phyloP scores from a whole-genome alignment of 2,888 invertebrate genomes.

The Ichneumoninae sp. region DNA sequence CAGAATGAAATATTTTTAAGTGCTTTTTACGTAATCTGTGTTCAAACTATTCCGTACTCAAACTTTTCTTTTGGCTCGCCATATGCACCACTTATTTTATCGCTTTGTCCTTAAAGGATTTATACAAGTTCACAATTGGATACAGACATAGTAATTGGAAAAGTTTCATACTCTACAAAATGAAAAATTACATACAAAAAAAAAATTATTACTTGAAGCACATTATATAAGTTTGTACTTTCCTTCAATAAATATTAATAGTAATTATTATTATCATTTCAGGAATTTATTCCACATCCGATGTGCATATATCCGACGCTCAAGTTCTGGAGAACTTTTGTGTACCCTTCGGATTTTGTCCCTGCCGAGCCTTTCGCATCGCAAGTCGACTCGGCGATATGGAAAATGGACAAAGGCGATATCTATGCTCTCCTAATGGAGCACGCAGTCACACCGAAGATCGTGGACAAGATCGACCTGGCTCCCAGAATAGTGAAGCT shows the following conservation, averaged over 20 bases:
- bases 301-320: constrained; percentile 73
- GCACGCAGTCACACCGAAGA: constrained; percentile 76
- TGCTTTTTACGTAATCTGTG: too few relatives aligned
- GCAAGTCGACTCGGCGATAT: constrained; percentile 69
- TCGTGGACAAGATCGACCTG: constrained; percentile 70
- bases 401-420: constrained; percentile 74
- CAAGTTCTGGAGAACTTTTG: constrained; percentile 78
- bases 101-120: too few relatives aligned
- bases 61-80: too few relatives aligned
- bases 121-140: too few relatives aligned
- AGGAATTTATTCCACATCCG: constrained; percentile 81
- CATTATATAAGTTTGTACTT: too few relatives aligned
- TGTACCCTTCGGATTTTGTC: constrained; percentile 75
- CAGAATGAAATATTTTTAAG: too few relatives aligned
- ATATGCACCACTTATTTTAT: too few relatives aligned
- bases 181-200: neutral
- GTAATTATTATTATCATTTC: constrained; percentile 36
- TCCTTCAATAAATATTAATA: neutral
- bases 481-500: constrained; percentile 73
- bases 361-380: constrained; percentile 72
- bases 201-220: neutral
- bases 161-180: too few relatives aligned
- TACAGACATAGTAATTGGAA: too few relatives aligned
- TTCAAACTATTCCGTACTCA: too few relatives aligned
- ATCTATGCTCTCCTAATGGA: constrained; percentile 78